Evolutionary conservation across 2,888 invertebrate genomes (phyloP).

Genomic region (Mesorhabditis spiculigera): DNA sequence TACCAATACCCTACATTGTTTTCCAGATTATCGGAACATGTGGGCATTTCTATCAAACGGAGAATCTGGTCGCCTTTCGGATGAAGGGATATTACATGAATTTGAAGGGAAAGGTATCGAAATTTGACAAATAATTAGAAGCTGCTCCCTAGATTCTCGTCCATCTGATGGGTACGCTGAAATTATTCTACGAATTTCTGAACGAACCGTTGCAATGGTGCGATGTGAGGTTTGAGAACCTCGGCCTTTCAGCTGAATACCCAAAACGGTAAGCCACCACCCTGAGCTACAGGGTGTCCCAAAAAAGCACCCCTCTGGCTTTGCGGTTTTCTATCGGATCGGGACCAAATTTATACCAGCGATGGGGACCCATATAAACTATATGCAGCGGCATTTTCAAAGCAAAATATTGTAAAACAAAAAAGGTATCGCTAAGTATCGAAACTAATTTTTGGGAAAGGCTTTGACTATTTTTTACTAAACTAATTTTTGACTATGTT

Average conservation of each 20-base stretch:
- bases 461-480: too few species aligned
- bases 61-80: slow-evolving; percentile 57
- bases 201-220: slow-evolving; percentile 62
- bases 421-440: too few species aligned
- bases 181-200: slow-evolving; percentile 58
- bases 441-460: too few species aligned
- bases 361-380: too few species aligned
- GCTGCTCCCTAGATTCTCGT: slow-evolving; percentile 48
- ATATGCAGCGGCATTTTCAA: too few species aligned
- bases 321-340: too few species aligned
- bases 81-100: slow-evolving; percentile 58
- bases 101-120: slow-evolving; percentile 35
- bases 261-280: slow-evolving; percentile 45
- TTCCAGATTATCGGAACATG: slow-evolving; percentile 59
- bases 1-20: not conserved
- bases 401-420: too few species aligned
- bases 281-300: too few species aligned
- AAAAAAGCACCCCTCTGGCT: too few species aligned
- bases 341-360: too few species aligned
- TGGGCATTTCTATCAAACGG: slow-evolving; percentile 62
- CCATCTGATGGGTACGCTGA: slow-evolving; percentile 59
- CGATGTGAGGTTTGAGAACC: slow-evolving; percentile 61
- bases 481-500: too few species aligned
- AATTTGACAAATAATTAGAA: not conserved
- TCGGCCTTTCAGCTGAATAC: slow-evolving; percentile 55